phyloP scores from a whole-genome alignment of 2,113 vertebrate genomes.

The Dipodomys stephensi region DNA sequence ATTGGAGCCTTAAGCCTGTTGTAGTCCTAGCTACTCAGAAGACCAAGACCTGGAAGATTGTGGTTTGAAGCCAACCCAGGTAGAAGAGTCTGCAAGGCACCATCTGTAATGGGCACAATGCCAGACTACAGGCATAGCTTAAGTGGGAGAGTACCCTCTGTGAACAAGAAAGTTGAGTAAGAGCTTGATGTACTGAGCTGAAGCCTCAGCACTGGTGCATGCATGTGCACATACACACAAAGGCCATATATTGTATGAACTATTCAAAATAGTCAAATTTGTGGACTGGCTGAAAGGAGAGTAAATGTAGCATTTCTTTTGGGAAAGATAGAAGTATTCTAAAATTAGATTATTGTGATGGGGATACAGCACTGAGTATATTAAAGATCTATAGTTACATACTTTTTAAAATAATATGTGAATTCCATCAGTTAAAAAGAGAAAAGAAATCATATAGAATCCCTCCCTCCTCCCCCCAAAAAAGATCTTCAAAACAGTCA shows the following conservation, averaged over 20 bases:
- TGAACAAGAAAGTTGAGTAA: no score
- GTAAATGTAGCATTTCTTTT: neutral
- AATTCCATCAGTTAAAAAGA: neutral
- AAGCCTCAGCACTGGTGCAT: no score
- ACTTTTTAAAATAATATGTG: neutral
- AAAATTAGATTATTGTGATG: slow-evolving; percentile 10
- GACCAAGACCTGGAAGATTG: no score
- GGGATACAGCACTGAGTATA: slow-evolving; percentile 10
- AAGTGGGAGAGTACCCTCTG: no score
- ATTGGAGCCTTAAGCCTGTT: no score
- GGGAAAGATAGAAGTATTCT: neutral
- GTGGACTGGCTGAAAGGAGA: neutral
- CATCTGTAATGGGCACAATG: no score
- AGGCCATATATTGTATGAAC: neutral
- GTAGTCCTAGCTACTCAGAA: no score
- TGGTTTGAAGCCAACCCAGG: no score
- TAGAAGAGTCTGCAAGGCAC: no score
- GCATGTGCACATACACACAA: no score
- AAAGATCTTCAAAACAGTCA: neutral
- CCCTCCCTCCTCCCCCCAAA: neutral
- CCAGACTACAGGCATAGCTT: no score
- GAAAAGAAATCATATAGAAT: neutral
- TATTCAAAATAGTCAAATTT: neutral
- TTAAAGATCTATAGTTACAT: neutral
- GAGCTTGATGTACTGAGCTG: no score